Evolutionary conservation across 2,113 vertebrate genomes (phyloP).

Genomic region (Cryptomyrus ogoouensis): DNA sequence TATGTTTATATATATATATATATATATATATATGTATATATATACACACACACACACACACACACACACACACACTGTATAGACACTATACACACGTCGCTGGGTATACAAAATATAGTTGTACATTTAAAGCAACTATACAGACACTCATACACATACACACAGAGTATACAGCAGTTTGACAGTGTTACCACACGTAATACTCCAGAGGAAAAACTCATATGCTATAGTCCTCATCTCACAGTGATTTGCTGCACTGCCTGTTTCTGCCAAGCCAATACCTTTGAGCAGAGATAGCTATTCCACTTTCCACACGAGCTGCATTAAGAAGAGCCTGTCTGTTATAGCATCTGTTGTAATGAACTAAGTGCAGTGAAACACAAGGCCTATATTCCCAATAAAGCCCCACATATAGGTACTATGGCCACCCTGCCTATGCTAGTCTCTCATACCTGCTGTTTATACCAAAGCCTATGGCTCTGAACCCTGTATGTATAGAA

Average conservation of each 20-base stretch:
- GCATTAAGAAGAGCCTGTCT: not conserved
- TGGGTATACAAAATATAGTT: not conserved
- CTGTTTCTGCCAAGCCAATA: not conserved
- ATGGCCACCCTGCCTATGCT: not conserved
- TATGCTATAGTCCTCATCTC: not conserved
- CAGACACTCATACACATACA: not conserved
- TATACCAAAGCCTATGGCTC: not conserved
- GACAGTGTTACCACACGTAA: not conserved
- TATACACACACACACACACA: not conserved
- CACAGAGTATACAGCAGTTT: not conserved
- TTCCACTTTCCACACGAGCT: not conserved
- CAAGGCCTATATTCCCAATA: not conserved
- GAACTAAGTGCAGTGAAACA: not conserved
- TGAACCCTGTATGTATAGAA: not conserved
- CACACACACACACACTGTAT: not conserved
- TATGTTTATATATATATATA: not conserved
- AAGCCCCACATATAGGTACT: not conserved
- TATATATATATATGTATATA: not conserved
- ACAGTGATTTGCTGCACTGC: constrained; percentile 4
- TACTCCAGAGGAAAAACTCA: not conserved
- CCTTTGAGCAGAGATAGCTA: not conserved
- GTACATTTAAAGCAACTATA: not conserved
- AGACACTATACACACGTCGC: not conserved
- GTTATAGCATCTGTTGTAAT: not conserved
- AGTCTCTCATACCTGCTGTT: not conserved